Conservation (phyloP, 2,888 invertebrate species). For the Lasioglossum morio region DNA sequence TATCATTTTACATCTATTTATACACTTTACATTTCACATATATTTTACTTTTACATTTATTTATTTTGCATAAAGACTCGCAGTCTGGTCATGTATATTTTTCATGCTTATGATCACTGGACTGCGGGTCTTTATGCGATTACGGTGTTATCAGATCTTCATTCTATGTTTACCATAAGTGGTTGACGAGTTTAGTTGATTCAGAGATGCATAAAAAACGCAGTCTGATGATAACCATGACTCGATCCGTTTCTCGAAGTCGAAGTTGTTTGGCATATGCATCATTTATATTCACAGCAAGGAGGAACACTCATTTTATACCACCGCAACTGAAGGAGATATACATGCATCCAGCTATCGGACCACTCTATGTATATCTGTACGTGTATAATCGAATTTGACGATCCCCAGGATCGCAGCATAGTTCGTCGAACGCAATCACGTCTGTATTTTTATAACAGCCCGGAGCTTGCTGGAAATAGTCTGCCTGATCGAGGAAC, state of each 20-base stretch:
- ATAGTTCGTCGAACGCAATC: slow-evolving; percentile 3
- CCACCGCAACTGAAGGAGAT: not conserved
- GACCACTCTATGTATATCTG: not conserved
- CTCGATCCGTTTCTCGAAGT: not conserved
- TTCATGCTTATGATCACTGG: no score
- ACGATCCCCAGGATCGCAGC: not conserved
- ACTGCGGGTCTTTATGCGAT: no score
- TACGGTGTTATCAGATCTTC: no score
- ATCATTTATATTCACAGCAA: no score
- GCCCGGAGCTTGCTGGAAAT: slow-evolving; percentile 26
- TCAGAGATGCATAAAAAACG: not conserved
- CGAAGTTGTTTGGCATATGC: not conserved
- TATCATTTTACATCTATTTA: no score
- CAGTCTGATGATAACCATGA: not conserved
- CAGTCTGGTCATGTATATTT: no score
- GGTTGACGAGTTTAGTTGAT: no score
- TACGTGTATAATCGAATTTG: not conserved
- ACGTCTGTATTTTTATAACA: slow-evolving; percentile 53
- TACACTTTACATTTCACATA: no score
- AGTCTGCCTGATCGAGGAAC: not conserved
- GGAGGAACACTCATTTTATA: not conserved
- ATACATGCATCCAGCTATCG: not conserved
- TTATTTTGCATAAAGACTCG: no score
- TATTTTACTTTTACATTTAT: no score
- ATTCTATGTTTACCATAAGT: not conserved